These are phyloP conservation scores for Pangasius djambal DNA, from an alignment of 2,797 vertebrate genomes.

Conservation along the genomic window DNA sequence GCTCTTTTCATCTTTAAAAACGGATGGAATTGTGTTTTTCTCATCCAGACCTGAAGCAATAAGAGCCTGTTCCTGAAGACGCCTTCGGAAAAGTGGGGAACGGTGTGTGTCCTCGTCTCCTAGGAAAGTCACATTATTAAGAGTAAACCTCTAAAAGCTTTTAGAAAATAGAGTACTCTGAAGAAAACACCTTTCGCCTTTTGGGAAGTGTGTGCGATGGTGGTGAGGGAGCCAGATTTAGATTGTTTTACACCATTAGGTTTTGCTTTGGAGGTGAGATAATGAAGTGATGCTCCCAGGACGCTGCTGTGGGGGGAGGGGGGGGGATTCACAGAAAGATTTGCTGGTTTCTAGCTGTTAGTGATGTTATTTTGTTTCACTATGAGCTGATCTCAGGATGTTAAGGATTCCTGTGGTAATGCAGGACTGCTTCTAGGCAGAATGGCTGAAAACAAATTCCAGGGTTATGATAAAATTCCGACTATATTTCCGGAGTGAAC, in stretches of 20 bases:
- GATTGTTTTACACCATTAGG: constrained; percentile 8
- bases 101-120: background rate
- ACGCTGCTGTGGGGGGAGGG: background rate
- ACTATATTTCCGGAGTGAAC: background rate
- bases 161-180: background rate
- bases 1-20: background rate
- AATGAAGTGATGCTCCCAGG: constrained; percentile 20
- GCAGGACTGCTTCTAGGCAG: background rate
- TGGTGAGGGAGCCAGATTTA: background rate
- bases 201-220: background rate
- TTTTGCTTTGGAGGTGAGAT: constrained; percentile 15
- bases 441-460: background rate
- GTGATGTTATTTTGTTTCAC: background rate
- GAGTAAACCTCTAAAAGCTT: background rate
- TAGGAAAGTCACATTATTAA: background rate
- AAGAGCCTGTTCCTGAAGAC: background rate
- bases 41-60: background rate
- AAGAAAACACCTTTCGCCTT: background rate
- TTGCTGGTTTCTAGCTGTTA: no score
- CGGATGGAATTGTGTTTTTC: background rate
- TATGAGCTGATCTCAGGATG: background rate
- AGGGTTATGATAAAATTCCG: background rate
- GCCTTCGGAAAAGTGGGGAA: background rate
- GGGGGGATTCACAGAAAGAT: background rate
- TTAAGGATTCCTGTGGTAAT: background rate